Conservation (phyloP, 2,888 invertebrate genomes). For the Conistra vaccinii region DNA sequence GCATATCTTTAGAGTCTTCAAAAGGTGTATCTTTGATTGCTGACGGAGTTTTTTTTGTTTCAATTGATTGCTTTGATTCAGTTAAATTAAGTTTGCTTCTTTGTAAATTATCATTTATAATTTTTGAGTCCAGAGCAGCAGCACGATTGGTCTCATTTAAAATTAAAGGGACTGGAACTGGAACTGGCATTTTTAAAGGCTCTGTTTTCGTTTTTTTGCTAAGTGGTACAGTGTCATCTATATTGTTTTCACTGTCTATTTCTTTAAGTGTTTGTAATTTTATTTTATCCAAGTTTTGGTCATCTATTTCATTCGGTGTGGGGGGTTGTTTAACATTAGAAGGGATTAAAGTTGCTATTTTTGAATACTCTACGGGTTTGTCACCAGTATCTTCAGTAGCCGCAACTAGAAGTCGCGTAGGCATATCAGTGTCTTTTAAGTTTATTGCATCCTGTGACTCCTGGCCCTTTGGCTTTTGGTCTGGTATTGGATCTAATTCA, state of each 20-base stretch:
- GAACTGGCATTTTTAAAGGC: background rate
- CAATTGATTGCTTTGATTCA: background rate
- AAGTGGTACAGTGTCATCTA: background rate
- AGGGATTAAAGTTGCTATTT: background rate
- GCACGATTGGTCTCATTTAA: background rate
- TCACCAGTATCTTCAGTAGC: background rate
- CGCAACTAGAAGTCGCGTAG: background rate
- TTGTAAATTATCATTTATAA: background rate
- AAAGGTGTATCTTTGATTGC: background rate
- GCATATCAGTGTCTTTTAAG: slow-evolving; percentile 2
- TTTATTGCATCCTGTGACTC: background rate
- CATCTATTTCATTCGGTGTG: background rate
- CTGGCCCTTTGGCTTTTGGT: background rate
- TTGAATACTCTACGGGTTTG: background rate
- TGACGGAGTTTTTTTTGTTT: slow-evolving; percentile 2
- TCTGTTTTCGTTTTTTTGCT: background rate
- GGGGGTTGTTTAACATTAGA: background rate
- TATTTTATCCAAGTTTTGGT: background rate
- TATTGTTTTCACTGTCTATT: slow-evolving; percentile 4
- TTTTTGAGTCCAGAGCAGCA: slow-evolving; percentile 2
- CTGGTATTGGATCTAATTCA: slow-evolving; percentile 6
- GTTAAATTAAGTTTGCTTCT: background rate
- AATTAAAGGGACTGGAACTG: slow-evolving; percentile 16
- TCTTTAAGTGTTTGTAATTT: slow-evolving; percentile 9
- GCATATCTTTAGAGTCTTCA: background rate